Base-by-base conservation (phyloP, 2,113 vertebrate species). In the Periophthalmodon schlosseri region DNA sequence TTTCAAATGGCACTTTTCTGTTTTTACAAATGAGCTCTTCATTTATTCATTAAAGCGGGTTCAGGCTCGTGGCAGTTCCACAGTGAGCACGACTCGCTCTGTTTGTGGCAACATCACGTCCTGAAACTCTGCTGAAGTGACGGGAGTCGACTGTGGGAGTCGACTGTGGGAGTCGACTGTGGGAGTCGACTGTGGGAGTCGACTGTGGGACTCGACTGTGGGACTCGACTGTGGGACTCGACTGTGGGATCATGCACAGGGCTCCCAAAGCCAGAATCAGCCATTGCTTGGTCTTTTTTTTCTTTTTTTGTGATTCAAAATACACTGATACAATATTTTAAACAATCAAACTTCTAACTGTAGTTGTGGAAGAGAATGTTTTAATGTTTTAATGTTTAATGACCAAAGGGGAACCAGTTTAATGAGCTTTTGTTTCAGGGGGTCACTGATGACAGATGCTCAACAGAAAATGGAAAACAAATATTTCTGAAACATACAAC, bases 381-480 rank as follows among this genome's bases (percentile, higher is more conserved):
- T 72, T 60, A 78, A n/a, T n/a, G n/a, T n/a, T n/a, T n/a, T n/a
- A n/a, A 28, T 28, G 28, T n/a, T 33, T 61, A 49, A 70, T 52
- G 16, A 28, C 63, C 39, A 44, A 2, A 44, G 36, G 9, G 36
- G 39, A 44, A 44, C 9, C 8, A 10, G 39, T 44, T 10, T 21
- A 56, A 56, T 21, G 1, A 86, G 74, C 75, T 72, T 71, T 75
- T 78, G 54, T 79, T 68, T 74, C 72, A 86, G 75, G 87, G 76
- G 72, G 76, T 77, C 69, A 78, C 89, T 63, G 77, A 81, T 83
- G 79, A 85, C 80, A 91, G 85, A 88, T 86, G 80, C 77, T 76
- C 87, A 84, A 84, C 67, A 87, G 23, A 81, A 76, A 87, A 87
- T 79, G 56, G 84, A 78, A 79, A 83, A 78, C 68, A 58, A 67